These are phyloP conservation scores for Myotis yumanensis DNA, from an alignment of 2,113 vertebrate species.

Conservation along the genomic window DNA sequence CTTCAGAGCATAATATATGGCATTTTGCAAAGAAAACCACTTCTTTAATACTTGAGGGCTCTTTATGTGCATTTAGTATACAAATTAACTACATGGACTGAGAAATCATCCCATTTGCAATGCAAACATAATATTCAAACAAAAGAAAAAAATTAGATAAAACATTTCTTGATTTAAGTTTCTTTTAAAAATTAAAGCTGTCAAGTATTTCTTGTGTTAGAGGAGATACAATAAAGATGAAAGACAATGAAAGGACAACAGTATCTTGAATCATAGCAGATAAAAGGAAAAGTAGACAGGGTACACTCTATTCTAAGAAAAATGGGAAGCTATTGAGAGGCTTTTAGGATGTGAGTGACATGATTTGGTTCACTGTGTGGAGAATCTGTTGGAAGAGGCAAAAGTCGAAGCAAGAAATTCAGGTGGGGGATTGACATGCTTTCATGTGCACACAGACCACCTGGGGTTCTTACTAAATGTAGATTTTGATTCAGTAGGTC, in stretches of 20 bases:
- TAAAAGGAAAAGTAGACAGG: not conserved
- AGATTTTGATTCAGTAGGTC: not conserved
- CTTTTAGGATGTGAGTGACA: not conserved
- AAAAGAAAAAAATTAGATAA: constrained; percentile 32
- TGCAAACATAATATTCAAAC: constrained; percentile 1
- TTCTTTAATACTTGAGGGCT: constrained; percentile 4
- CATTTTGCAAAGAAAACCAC: constrained; percentile 7
- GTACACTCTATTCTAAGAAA: not conserved
- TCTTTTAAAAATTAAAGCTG: constrained; percentile 20
- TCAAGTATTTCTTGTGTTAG: constrained; percentile 9
- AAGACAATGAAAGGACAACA: not conserved
- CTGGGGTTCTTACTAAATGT: not conserved
- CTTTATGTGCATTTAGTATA: constrained; percentile 18
- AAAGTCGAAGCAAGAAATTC: not conserved
- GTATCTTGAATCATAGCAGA: not conserved
- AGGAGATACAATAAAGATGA: constrained; percentile 12
- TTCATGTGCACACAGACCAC: not conserved
- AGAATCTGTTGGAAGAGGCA: not conserved
- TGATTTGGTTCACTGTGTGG: not conserved
- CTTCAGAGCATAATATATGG: constrained; percentile 14
- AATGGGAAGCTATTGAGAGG: not conserved
- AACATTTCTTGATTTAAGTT: constrained; percentile 28
- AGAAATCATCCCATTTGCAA: constrained; percentile 47
- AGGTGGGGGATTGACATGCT: not conserved
- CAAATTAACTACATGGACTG: constrained; percentile 5